Percentiles rank a stretch among this genome's conserved stretches.
phyloP scores from a whole-genome alignment of 2,797 vertebrate genomes.

The Melanotaenia parkinsoni region DNA sequence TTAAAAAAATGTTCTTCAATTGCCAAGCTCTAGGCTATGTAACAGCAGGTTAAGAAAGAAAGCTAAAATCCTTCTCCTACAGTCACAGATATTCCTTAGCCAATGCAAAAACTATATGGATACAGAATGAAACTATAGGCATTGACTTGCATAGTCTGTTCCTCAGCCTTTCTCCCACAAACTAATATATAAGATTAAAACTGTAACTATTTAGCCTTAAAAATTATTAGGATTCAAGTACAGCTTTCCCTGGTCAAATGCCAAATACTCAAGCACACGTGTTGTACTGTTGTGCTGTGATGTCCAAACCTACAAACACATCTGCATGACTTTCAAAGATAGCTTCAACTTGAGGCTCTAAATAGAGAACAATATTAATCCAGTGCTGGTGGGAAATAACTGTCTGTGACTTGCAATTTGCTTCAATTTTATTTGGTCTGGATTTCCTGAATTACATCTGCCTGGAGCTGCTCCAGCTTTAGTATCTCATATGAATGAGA shows the following conservation, averaged over 20 bases:
- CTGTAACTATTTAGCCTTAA: not conserved
- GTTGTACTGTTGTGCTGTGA: conserved; percentile 6
- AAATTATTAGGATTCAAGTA: not conserved
- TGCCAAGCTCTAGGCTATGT: not conserved
- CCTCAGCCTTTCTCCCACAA: not conserved
- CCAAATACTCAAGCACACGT: not conserved
- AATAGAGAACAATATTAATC: conserved; percentile 52
- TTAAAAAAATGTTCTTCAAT: not conserved
- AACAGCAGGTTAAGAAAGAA: not conserved
- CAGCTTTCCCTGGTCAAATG: not conserved
- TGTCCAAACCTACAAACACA: conserved; percentile 15
- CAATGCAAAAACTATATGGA: no score
- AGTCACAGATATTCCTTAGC: no score
- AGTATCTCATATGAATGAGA: conserved; percentile 39
- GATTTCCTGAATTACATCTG: conserved; percentile 45
- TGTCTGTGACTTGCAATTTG: conserved; percentile 44
- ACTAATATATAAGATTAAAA: not conserved
- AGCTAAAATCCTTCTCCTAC: not conserved
- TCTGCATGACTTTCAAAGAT: conserved; percentile 15
- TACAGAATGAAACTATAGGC: no score
- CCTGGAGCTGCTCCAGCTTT: conserved; percentile 19
- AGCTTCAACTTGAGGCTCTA: conserved; percentile 28
- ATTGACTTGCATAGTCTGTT: no score
- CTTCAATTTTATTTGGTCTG: conserved; percentile 40
- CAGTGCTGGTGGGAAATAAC: conserved; percentile 55